phyloP scores from a whole-genome alignment of 2,888 invertebrate species.

The Lochmaea crataegi region DNA sequence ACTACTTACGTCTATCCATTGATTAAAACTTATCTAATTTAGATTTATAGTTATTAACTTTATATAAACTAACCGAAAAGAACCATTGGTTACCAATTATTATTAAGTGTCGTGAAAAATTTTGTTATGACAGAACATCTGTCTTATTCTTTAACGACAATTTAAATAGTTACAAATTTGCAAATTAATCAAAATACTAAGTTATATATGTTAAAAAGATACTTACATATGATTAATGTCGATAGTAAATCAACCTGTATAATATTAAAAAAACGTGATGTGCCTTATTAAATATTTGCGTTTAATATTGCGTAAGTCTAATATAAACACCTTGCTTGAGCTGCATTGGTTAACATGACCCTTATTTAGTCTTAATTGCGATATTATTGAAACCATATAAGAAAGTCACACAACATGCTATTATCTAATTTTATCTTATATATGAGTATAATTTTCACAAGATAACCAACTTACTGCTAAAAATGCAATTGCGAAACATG shows the following conservation, averaged over 20 bases:
- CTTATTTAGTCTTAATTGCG: constrained; percentile 11
- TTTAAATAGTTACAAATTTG: not conserved
- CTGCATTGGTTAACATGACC: constrained; percentile 4
- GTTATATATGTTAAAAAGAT: not conserved
- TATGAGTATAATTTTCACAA: not conserved
- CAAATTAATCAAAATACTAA: not conserved
- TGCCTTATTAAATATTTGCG: constrained; percentile 2
- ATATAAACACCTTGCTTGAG: not conserved
- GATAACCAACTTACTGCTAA: not conserved
- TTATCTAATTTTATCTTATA: constrained; percentile 16
- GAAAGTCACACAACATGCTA: not conserved
- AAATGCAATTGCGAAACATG: constrained; percentile 7
- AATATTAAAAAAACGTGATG: not conserved
- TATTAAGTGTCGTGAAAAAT: too few species aligned
- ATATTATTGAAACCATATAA: constrained; percentile 15
- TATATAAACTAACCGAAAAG: too few species aligned
- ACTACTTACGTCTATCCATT: too few species aligned
- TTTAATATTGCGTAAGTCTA: not conserved
- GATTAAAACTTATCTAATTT: too few species aligned
- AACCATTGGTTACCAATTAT: too few species aligned
- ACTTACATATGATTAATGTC: not conserved
- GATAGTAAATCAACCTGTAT: not conserved
- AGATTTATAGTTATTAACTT: too few species aligned
- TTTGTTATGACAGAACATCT: too few species aligned
- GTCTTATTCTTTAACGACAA: too few species aligned